A percentile compares a stretch with the other conserved stretches of the same genome.
These are phyloP conservation scores for Drosophila prolongata DNA, from an alignment of 2,888 invertebrate species.

Conservation along the genomic window DNA sequence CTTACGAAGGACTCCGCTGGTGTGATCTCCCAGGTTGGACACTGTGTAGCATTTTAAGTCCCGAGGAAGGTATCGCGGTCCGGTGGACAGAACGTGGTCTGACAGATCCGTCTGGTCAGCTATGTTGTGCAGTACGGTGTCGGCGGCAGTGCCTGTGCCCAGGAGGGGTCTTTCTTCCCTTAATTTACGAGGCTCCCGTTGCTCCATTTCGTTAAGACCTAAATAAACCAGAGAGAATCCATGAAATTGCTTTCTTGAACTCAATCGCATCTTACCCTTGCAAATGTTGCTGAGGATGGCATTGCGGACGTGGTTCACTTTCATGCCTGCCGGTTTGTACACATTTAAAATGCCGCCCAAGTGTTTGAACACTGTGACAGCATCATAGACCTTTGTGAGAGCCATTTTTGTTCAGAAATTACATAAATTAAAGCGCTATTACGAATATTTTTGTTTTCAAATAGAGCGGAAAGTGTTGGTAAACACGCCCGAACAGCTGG, in stretches of 20 bases:
- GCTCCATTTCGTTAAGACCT: constrained; percentile 90
- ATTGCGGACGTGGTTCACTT: constrained; percentile 86
- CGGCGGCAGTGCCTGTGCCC: constrained; percentile 87
- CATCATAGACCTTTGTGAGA: constrained; percentile 83
- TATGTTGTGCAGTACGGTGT: constrained; percentile 86
- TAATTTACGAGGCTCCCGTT: constrained; percentile 85
- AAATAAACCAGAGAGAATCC: not conserved
- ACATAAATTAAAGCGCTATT: not conserved
- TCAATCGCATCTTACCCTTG: constrained; percentile 86
- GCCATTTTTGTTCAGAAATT: constrained; percentile 65
- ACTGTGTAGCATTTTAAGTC: constrained; percentile 88
- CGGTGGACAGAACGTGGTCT: constrained; percentile 90
- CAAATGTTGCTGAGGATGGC: constrained; percentile 88
- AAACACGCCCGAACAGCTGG: constrained; percentile 2
- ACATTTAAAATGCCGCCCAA: constrained; percentile 91
- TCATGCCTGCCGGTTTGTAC: constrained; percentile 90
- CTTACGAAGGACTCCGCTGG: constrained; percentile 91
- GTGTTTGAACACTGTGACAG: constrained; percentile 87
- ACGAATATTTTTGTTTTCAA: constrained; percentile 3
- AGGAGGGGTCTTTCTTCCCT: constrained; percentile 86
- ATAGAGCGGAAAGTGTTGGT: constrained; percentile 1
- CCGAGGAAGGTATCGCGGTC: constrained; percentile 89
- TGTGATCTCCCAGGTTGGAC: constrained; percentile 87
- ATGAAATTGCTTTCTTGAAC: too few species aligned
- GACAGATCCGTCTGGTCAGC: constrained; percentile 87